phyloP scores from a whole-genome alignment of 2,888 invertebrate genomes.

The Tenthredo livida region DNA sequence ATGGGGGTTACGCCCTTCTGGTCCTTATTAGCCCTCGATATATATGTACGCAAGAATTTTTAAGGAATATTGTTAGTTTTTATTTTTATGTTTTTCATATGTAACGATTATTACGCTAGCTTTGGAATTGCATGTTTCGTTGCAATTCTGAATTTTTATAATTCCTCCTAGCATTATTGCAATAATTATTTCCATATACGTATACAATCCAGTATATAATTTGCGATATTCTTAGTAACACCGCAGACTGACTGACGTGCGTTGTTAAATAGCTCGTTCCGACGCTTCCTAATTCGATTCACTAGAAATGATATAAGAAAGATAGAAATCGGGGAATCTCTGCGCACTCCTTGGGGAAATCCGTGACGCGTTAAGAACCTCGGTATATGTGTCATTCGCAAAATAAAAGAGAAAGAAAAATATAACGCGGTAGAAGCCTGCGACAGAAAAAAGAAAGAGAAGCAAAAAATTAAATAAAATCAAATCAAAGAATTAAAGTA shows the following conservation, averaged over 20 bases:
- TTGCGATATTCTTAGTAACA: background rate
- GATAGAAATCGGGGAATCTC: conserved; percentile 20
- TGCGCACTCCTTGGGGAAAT: background rate
- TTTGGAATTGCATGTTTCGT: background rate
- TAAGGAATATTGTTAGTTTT: no score
- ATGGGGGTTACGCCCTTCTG: no score
- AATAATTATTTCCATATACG: no score
- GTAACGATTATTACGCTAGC: background rate
- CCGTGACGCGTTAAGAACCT: background rate
- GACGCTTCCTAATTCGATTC: background rate
- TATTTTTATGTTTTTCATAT: no score
- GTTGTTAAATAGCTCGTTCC: background rate
- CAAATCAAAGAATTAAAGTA: background rate
- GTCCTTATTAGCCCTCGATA: no score
- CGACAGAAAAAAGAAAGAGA: background rate
- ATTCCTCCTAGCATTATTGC: background rate
- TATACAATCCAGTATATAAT: background rate
- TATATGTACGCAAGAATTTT: no score
- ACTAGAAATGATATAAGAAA: background rate
- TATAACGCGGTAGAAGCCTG: background rate
- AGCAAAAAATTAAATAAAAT: background rate
- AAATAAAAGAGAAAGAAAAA: background rate
- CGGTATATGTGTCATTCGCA: background rate
- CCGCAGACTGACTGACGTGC: background rate
- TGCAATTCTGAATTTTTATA: background rate